Conservation (phyloP, 2,888 invertebrate species). For the Clusia tigrina region DNA sequence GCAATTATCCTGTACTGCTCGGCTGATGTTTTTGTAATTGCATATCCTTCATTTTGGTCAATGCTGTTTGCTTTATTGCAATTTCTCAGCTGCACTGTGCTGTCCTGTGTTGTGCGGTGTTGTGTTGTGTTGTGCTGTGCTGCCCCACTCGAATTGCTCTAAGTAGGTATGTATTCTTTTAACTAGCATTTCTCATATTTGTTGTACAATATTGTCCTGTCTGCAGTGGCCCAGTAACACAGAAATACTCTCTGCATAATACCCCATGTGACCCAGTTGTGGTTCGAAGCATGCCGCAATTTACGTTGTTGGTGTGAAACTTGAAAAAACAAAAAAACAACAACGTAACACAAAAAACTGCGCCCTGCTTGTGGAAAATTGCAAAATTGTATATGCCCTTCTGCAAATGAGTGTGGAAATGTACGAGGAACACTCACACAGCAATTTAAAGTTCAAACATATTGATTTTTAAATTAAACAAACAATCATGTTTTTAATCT, state of each 20-base stretch:
- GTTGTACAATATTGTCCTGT: conserved; percentile 52
- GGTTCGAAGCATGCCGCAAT: neutral
- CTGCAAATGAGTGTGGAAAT: no score
- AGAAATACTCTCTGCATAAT: conserved; percentile 39
- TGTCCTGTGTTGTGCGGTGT: neutral
- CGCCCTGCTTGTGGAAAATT: no score
- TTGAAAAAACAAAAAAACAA: no score
- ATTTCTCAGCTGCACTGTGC: neutral
- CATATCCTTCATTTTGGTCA: neutral
- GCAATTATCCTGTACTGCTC: neutral
- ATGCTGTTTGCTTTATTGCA: neutral
- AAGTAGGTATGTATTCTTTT: neutral
- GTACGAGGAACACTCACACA: no score
- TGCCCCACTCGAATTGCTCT: no score
- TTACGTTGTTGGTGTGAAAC: neutral
- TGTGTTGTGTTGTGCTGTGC: neutral
- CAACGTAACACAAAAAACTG: no score
- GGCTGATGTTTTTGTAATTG: neutral
- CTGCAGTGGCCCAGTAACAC: conserved; percentile 57
- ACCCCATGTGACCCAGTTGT: conserved; percentile 28
- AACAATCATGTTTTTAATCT: no score
- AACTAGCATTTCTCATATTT: conserved; percentile 8
- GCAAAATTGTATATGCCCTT: no score
- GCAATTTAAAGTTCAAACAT: no score
- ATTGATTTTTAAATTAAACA: no score